Evolutionary conservation across 2,888 invertebrate genomes (phyloP).

Genomic region (Spodoptera exigua): DNA sequence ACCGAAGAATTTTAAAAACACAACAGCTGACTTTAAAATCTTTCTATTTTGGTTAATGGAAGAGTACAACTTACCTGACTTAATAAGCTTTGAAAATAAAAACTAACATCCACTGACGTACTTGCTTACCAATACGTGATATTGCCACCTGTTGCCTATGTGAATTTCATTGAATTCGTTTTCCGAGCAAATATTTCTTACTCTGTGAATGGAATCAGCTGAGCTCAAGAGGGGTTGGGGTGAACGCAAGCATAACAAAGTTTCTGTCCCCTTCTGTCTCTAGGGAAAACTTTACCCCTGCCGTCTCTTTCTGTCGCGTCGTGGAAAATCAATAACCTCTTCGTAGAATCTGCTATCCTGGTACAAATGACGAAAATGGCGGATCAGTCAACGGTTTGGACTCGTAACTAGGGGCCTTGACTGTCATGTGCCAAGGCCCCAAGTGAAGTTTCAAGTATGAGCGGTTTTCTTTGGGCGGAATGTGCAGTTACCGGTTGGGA

Average conservation of each 20-base stretch:
- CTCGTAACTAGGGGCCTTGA: constrained; percentile 20
- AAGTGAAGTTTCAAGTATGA: neutral
- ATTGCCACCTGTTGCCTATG: neutral
- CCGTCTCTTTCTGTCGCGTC: constrained; percentile 34
- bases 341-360: constrained; percentile 64
- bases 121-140: too few relatives aligned
- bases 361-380: constrained; percentile 78
- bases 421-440: neutral
- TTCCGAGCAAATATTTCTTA: constrained; percentile 7
- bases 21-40: too few relatives aligned
- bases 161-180: neutral
- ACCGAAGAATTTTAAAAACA: too few relatives aligned
- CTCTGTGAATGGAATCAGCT: constrained; percentile 45
- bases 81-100: too few relatives aligned
- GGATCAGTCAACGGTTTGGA: constrained; percentile 68
- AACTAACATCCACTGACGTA: too few relatives aligned
- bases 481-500: neutral
- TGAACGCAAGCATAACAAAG: constrained; percentile 13
- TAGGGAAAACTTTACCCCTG: constrained; percentile 4
- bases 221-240: constrained; percentile 32
- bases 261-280: constrained; percentile 34
- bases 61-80: too few relatives aligned
- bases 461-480: neutral
- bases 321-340: constrained; percentile 67
- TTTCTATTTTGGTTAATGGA: too few relatives aligned